A percentile compares a stretch with the other conserved stretches of the same genome.
phyloP scores from a whole-genome alignment of 2,113 vertebrate species.

The Thalassarche chlororhynchos region DNA sequence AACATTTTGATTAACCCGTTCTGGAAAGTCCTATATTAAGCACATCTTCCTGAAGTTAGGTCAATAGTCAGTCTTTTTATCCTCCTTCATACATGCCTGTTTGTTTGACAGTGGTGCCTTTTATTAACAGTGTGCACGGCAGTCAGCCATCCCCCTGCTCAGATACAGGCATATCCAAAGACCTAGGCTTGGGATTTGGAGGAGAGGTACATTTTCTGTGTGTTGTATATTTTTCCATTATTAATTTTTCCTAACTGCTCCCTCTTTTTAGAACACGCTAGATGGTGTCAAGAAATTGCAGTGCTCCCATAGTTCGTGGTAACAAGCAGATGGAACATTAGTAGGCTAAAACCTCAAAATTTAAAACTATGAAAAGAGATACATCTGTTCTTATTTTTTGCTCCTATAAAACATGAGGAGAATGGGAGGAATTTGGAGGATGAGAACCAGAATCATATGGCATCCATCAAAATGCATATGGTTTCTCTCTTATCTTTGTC shows the following conservation, averaged over 20 bases:
- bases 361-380: not conserved
- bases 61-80: not conserved
- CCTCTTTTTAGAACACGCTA: not conserved
- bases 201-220: not conserved
- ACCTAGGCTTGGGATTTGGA: not conserved
- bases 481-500: constrained; percentile 11
- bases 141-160: accelerated
- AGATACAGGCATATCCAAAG: not conserved
- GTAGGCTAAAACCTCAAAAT: not conserved
- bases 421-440: constrained; percentile 35
- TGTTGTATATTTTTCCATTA: not conserved
- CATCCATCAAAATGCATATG: constrained; percentile 23
- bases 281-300: not conserved
- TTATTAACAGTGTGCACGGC: accelerated
- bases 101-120: not conserved
- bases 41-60: not conserved
- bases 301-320: not conserved
- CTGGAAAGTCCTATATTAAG: not conserved
- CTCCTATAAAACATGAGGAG: not conserved
- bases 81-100: not conserved
- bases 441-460: constrained; percentile 24
- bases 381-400: constrained; percentile 33
- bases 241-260: not conserved
- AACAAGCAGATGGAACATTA: constrained; percentile 1
- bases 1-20: not conserved